Base-by-base conservation (phyloP, 2,113 vertebrate species). In the Stomatorhinus ivindoensis region DNA sequence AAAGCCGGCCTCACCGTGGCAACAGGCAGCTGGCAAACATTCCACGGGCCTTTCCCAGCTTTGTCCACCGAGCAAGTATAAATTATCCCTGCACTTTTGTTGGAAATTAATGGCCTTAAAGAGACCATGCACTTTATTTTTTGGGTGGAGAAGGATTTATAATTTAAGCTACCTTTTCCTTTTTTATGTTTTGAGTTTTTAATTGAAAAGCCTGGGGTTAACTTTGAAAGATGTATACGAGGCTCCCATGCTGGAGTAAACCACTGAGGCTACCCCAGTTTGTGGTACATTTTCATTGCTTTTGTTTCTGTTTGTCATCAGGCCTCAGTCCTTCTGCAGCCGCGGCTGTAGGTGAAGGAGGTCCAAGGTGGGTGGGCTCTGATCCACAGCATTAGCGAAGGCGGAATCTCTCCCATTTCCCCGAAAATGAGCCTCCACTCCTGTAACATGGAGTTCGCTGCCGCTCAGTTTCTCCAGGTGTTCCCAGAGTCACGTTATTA, bases 11-110 rank as follows among this genome's bases (percentile, higher is more conserved):
- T 90, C 87, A 87, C 90, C 80, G 87, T 82, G 89, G 93, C 93
- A 93, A 91, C 91, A 90, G 91, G 92, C 93, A 91, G 92, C 93
- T 92, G 86, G 91, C 93, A 93, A 93, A 93, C 93, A 93, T 93
- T 92, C 92, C 91, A 89, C 76, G 55, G 88, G 90, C 93, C 90
- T 92, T 91, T 91, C 91, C 90, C 91, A 90, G 90, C 93, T 93
- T 92, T 92, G 93, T 93, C 91, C 90, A 46, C 89, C 84, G 85
- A 90, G 89, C 90, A 42, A 92, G 90, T 90, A 92, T 93, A 92
- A 93, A 93, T 93, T 92, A 93, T 91, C 90, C 91, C 91, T 82
- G 58, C 87, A 89, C 92, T 91, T 92, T 92, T 92, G 91, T 93
- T 90, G 89, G 89, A 90, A 89, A 83, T 92, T 89, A 88, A 86